These are phyloP conservation scores for Phalacrocorax carbo DNA, from an alignment of 2,113 vertebrate species.

Conservation along the genomic window DNA sequence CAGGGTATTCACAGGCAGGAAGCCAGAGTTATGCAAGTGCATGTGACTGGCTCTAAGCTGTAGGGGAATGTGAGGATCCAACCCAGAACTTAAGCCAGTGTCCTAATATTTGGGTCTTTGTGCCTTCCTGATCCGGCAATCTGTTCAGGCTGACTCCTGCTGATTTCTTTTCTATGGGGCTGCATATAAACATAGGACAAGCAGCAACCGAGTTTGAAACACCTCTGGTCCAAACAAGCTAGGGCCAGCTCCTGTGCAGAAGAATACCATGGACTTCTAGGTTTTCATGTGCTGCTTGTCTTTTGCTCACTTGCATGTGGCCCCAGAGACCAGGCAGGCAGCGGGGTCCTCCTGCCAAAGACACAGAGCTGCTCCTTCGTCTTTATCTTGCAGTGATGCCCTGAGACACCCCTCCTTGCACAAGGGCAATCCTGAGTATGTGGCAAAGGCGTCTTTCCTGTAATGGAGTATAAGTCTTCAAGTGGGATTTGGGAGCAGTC, in stretches of 20 bases:
- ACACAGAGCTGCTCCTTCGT: neutral
- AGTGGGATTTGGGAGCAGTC: neutral
- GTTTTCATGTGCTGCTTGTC: neutral
- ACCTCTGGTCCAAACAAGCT: neutral
- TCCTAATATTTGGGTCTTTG: neutral
- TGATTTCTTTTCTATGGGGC: neutral
- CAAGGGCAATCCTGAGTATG: fast-evolving
- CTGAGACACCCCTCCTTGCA: neutral
- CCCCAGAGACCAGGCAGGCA: neutral
- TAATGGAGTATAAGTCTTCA: neutral
- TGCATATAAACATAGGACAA: neutral
- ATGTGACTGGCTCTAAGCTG: neutral
- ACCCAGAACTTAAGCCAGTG: neutral
- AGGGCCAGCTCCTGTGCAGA: neutral
- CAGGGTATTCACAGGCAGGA: neutral
- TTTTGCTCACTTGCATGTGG: fast-evolving
- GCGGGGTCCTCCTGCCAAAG: neutral
- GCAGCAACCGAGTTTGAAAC: neutral
- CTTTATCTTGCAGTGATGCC: neutral
- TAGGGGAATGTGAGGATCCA: neutral
- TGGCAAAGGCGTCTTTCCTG: neutral
- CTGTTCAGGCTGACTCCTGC: neutral
- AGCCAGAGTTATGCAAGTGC: neutral
- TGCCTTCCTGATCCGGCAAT: neutral
- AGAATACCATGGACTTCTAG: neutral